Percentiles rank a stretch among this genome's conserved stretches.
phyloP scores from a whole-genome alignment of 1,140 invertebrate genomes.

The Sarcophaga bullata region DNA sequence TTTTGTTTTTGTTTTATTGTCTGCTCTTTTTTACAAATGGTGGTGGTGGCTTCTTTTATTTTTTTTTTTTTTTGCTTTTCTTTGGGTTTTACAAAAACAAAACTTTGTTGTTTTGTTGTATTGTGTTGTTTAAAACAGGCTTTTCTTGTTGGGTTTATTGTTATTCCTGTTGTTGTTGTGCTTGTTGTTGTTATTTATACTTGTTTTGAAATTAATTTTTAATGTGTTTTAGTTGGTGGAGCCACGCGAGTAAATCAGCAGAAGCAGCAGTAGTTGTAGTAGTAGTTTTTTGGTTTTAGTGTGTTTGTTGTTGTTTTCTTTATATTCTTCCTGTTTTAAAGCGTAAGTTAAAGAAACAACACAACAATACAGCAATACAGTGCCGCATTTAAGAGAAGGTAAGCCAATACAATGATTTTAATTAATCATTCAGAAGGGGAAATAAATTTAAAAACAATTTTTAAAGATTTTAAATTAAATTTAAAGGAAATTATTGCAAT shows the following conservation, averaged over 20 bases:
- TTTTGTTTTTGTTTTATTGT: not conserved
- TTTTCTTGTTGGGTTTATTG: conserved; percentile 22
- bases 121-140: not conserved
- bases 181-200: not conserved
- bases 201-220: conserved; percentile 59
- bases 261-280: too few species aligned
- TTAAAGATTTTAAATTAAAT: too few species aligned
- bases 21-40: not conserved
- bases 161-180: conserved; percentile 23
- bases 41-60: not conserved
- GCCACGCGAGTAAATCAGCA: not conserved
- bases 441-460: too few species aligned
- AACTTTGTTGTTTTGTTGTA: not conserved
- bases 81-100: not conserved
- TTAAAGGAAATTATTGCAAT: too few species aligned
- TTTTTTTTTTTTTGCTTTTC: not conserved
- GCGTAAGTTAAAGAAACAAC: too few species aligned
- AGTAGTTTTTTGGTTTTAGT: not conserved
- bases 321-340: conserved; percentile 2
- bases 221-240: conserved; percentile 62
- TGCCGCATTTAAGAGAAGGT: not conserved
- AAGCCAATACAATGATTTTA: not conserved
- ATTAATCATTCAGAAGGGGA: too few species aligned
- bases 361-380: too few species aligned
- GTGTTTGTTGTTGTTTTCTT: not conserved